Base-by-base conservation (phyloP, 92 coral and sea anemone genomes). In the Muricea muricata region DNA sequence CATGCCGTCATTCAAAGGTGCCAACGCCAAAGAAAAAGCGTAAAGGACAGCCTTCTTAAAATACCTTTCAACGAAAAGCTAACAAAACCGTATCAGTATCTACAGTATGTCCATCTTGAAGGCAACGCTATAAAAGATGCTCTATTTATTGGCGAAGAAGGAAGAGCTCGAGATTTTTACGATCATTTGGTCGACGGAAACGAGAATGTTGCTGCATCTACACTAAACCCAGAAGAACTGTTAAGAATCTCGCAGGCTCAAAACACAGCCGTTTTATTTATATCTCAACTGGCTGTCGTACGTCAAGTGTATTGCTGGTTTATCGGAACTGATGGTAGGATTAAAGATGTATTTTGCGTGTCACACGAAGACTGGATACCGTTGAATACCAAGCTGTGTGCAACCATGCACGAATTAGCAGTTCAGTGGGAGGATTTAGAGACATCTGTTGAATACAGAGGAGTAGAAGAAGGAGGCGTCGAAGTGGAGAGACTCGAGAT, bases 31-130 rank as follows among this genome's bases (percentile, higher is more conserved):
- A 30, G 78, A 10, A 37, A 71, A 17, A 37, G 54, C 7, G 56
- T 71, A 9, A 28, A 71, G 5, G 78, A 71, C 29, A 71, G 78
- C 31, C 55, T 52, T 71, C 20, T 71, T 23, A 71, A 71, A 28
- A 71, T 71, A 18, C 1, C 9, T 30, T 71, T 71, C 55, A 71
- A 71, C 31, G 55, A 71, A 12, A 71, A 47, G 10, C 48, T 35
- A 33, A 37, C 17, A 28, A 30, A 71, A 17, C 78, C 78, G 5
- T 71, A 71, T 30, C 78, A 71, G 45, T 71, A 37, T 15, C 25
- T 71, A 18, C 78, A 71, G 29, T 24, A 71, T 71, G 78, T 33
- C 25, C 48, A 35, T 28, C 31, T 71, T 13, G 28, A 71, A 24
- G 24, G 20, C 10, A 55, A 26, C 1, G 56, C 52, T 8, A 40